Percentiles rank a stretch among this genome's conserved stretches.
phyloP scores from a whole-genome alignment of 1,140 invertebrate genomes.

The Cataglyphis hispanica region DNA sequence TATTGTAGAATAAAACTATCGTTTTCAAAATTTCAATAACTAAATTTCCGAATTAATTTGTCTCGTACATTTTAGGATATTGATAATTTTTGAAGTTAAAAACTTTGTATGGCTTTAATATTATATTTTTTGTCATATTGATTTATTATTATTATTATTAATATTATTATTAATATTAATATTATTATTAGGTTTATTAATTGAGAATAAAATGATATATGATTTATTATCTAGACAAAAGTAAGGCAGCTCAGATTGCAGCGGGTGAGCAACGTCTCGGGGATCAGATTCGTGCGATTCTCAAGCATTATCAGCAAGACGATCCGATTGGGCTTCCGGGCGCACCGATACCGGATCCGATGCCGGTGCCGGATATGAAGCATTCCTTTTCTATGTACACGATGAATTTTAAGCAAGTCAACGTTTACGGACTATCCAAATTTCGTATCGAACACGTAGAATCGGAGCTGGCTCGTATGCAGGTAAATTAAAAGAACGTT shows the following conservation, averaged over 20 bases:
- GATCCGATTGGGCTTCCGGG: slow-evolving; percentile 93
- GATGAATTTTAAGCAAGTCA: slow-evolving; percentile 91
- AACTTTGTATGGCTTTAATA: not conserved
- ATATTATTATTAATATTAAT: not conserved
- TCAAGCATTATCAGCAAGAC: slow-evolving; percentile 94
- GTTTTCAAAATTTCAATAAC: not conserved
- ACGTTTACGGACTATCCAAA: slow-evolving; percentile 92
- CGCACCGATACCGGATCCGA: slow-evolving; percentile 92
- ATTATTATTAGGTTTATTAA: not conserved
- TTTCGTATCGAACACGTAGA: slow-evolving; percentile 91
- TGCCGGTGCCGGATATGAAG: slow-evolving; percentile 92
- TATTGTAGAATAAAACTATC: not conserved
- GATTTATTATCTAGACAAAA: slow-evolving; percentile 19
- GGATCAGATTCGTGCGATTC: slow-evolving; percentile 90
- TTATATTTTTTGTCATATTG: not conserved
- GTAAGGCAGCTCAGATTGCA: slow-evolving; percentile 76
- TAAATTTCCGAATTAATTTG: not conserved
- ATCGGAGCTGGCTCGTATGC: slow-evolving; percentile 90
- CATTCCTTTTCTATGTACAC: slow-evolving; percentile 90
- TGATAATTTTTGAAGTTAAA: not conserved
- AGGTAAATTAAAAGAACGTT: slow-evolving; percentile 83
- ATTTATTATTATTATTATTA: slow-evolving; percentile 7
- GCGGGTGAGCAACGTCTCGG: slow-evolving; percentile 89
- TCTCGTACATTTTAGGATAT: not conserved
- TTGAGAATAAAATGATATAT: not conserved